Evolutionary conservation across 2,888 invertebrate genomes (phyloP).

Genomic region (Rhorus exstirpatorius): DNA sequence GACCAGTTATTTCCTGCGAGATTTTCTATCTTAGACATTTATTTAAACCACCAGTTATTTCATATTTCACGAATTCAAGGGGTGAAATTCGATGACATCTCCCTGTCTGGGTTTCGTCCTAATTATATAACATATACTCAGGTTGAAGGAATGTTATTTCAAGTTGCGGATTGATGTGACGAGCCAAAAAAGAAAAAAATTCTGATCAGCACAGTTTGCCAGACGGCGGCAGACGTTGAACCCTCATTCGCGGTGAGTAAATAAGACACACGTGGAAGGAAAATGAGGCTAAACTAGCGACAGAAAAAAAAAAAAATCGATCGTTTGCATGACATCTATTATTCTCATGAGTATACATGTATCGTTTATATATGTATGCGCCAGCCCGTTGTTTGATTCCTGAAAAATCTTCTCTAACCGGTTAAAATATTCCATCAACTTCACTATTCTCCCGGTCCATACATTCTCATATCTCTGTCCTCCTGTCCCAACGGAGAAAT

Average conservation of each 20-base stretch:
- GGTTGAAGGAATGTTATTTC: neutral
- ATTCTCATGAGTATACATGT: constrained; percentile 8
- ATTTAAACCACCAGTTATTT: constrained; percentile 35
- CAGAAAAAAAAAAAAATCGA: constrained; percentile 25
- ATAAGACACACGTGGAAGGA: neutral
- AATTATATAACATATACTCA: constrained; percentile 32
- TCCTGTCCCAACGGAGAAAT: constrained; percentile 9
- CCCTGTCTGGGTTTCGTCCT: constrained; percentile 30
- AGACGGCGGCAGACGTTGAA: constrained; percentile 24
- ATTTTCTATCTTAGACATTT: constrained; percentile 34
- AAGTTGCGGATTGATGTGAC: neutral
- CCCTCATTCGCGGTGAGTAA: neutral
- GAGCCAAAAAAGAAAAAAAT: neutral
- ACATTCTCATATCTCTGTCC: neutral
- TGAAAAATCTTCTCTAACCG: neutral
- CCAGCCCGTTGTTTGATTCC: constrained; percentile 10
- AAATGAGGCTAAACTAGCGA: neutral
- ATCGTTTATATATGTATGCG: constrained; percentile 4
- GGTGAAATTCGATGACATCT: constrained; percentile 42
- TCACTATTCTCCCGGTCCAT: constrained; percentile 1
- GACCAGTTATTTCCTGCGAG: constrained; percentile 43
- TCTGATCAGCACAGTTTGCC: neutral
- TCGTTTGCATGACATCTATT: neutral
- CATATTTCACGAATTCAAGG: constrained; percentile 30
- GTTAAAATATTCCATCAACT: constrained; percentile 51